Evolutionary conservation across 1,140 invertebrate genomes (phyloP).

Genomic region (Drosophila arawakana): DNA sequence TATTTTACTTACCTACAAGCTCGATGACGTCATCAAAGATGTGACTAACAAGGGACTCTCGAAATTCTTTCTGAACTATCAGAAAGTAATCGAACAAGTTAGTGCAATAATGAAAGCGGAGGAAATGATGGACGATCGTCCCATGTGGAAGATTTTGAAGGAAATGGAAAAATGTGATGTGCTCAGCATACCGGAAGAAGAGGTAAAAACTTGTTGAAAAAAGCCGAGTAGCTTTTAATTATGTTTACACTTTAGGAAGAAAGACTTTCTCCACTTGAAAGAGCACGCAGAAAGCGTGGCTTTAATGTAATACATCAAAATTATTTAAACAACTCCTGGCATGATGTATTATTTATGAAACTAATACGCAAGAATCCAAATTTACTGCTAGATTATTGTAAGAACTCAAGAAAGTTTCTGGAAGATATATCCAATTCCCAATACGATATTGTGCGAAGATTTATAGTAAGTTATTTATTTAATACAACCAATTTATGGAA

Average conservation of each 20-base stretch:
- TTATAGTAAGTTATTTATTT: slow-evolving; percentile 44
- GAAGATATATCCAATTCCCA: slow-evolving; percentile 35
- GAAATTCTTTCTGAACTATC: slow-evolving; percentile 58
- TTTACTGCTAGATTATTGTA: slow-evolving; percentile 61
- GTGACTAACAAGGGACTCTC: slow-evolving; percentile 53
- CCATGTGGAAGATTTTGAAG: slow-evolving; percentile 71
- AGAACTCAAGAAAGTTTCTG: slow-evolving; percentile 39
- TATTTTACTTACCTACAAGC: no score
- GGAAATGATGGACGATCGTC: slow-evolving; percentile 53
- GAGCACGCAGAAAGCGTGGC: slow-evolving; percentile 61
- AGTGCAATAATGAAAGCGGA: slow-evolving; percentile 37
- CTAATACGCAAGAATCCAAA: slow-evolving; percentile 54
- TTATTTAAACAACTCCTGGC: slow-evolving; percentile 69
- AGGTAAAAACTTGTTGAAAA: slow-evolving; percentile 13
- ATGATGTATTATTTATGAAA: slow-evolving; percentile 73
- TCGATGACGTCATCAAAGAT: slow-evolving; percentile 69
- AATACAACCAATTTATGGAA: neutral
- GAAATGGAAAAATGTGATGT: slow-evolving; percentile 74
- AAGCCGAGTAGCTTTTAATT: neutral
- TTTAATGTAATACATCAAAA: slow-evolving; percentile 74
- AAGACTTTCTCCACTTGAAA: slow-evolving; percentile 65
- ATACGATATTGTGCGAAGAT: slow-evolving; percentile 64
- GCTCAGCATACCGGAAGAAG: slow-evolving; percentile 65
- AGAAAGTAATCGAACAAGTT: slow-evolving; percentile 36
- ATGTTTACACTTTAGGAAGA: slow-evolving; percentile 20